These are phyloP conservation scores for Propithecus perrieri DNA, from an alignment of 2,797 vertebrate species.

Conservation along the genomic window DNA sequence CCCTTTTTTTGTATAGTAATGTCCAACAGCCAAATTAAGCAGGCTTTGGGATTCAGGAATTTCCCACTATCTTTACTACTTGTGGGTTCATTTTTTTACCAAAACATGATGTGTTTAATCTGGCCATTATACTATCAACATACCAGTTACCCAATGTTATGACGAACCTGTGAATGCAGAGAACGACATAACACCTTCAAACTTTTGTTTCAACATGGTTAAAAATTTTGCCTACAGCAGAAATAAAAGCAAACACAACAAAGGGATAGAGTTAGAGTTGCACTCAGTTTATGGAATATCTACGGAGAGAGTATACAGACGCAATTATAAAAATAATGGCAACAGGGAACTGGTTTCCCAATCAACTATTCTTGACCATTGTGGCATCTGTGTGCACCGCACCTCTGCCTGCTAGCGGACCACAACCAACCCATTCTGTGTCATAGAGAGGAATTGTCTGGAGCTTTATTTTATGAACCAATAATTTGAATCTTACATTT, in stretches of 20 bases:
- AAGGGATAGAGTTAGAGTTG: too few relatives aligned
- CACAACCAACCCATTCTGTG: neutral
- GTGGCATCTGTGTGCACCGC: fast-evolving
- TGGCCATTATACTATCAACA: neutral
- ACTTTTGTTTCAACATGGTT: neutral
- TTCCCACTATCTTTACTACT: neutral
- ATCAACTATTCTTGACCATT: too few relatives aligned
- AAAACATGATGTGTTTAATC: neutral
- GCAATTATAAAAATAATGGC: neutral
- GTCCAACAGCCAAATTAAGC: neutral
- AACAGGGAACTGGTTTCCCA: neutral
- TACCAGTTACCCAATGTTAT: neutral
- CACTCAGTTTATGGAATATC: neutral
- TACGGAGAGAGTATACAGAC: fast-evolving
- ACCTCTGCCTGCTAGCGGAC: too few relatives aligned
- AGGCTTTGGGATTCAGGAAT: neutral
- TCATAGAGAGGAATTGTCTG: neutral
- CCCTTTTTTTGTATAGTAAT: neutral
- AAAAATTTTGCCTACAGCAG: neutral
- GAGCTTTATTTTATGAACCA: neutral
- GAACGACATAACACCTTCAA: neutral
- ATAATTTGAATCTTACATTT: neutral
- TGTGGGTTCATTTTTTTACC: neutral
- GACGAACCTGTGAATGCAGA: neutral
- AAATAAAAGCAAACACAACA: neutral